These are phyloP conservation scores for Rhogogaster chlorosoma DNA, from an alignment of 2,888 invertebrate genomes.

Conservation along the genomic window DNA sequence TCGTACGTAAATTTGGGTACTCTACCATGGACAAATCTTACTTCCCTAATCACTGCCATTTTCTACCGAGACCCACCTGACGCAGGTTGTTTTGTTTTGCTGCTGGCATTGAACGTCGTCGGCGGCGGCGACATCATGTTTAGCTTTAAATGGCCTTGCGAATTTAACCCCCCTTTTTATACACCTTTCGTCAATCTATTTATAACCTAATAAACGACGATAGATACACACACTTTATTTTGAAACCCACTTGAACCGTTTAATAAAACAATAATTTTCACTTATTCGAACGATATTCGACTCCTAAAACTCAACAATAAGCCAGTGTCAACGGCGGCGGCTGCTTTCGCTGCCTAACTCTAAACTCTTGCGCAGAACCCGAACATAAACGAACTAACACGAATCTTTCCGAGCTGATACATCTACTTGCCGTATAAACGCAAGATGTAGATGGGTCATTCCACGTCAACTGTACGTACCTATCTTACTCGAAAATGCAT, in stretches of 20 bases:
- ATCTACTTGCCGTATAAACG: background rate
- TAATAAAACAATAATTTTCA: conserved; percentile 33
- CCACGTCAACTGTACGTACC: background rate
- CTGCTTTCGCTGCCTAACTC: conserved; percentile 48
- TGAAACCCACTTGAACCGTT: background rate
- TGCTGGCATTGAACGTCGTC: conserved; percentile 50
- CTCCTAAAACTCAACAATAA: conserved; percentile 40
- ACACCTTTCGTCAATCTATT: background rate
- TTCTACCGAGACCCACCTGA: conserved; percentile 51
- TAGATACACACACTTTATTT: conserved; percentile 17
- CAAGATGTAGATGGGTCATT: conserved; percentile 25
- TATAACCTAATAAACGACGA: background rate
- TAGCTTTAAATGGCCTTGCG: conserved; percentile 45
- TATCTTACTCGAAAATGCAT: conserved; percentile 2
- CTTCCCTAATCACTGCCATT: conserved; percentile 50
- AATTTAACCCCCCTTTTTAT: conserved; percentile 40
- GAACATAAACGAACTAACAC: conserved; percentile 26
- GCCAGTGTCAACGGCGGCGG: conserved; percentile 50
- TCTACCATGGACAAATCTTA: conserved; percentile 49
- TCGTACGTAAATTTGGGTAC: conserved; percentile 38
- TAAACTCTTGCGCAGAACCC: conserved; percentile 47
- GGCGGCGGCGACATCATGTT: conserved; percentile 50
- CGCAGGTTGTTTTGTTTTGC: conserved; percentile 51
- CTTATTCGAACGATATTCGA: conserved; percentile 32
- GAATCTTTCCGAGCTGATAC: conserved; percentile 32